A percentile compares a stretch with the other conserved stretches of the same genome.
phyloP scores from a whole-genome alignment of 2,113 vertebrate species.

The Channa argus region DNA sequence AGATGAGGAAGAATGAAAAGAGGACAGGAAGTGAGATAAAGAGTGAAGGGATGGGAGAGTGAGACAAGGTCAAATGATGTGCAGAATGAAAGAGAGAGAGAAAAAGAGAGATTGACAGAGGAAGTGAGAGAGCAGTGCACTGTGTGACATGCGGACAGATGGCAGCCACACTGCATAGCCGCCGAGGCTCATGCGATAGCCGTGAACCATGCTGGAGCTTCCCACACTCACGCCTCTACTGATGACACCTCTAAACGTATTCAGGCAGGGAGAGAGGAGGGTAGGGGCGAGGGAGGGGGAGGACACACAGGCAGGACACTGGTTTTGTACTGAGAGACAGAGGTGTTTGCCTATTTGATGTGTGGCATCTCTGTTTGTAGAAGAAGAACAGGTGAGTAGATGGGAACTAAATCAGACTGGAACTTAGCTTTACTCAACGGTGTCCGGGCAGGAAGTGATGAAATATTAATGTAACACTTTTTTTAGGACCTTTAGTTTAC shows the following conservation, averaged over 20 bases:
- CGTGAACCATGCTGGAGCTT: conserved; percentile 71
- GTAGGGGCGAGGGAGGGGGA: background rate
- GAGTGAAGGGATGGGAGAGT: conserved; percentile 21
- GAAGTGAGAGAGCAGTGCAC: conserved; percentile 56
- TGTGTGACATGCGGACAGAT: conserved; percentile 75
- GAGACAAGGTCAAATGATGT: conserved; percentile 39
- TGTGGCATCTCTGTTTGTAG: background rate
- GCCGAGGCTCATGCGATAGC: conserved; percentile 72
- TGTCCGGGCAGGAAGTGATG: too few relatives aligned
- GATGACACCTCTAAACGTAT: conserved; percentile 71
- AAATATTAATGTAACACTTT: too few relatives aligned
- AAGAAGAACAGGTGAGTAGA: background rate
- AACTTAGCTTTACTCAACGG: background rate
- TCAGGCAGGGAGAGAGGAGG: conserved; percentile 18
- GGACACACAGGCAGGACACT: conserved; percentile 8
- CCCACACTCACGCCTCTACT: conserved; percentile 73
- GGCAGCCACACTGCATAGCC: conserved; percentile 68
- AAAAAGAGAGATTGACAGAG: conserved; percentile 34
- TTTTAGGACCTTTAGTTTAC: too few relatives aligned
- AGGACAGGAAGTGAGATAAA: conserved; percentile 29
- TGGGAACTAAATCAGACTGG: background rate
- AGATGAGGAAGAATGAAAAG: conserved; percentile 29
- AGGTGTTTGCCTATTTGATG: background rate
- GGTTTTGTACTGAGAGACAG: conserved; percentile 12
- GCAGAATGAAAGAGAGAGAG: conserved; percentile 21